These are phyloP conservation scores for Macrophya annulata DNA, from an alignment of 2,888 invertebrate genomes.

Conservation along the genomic window DNA sequence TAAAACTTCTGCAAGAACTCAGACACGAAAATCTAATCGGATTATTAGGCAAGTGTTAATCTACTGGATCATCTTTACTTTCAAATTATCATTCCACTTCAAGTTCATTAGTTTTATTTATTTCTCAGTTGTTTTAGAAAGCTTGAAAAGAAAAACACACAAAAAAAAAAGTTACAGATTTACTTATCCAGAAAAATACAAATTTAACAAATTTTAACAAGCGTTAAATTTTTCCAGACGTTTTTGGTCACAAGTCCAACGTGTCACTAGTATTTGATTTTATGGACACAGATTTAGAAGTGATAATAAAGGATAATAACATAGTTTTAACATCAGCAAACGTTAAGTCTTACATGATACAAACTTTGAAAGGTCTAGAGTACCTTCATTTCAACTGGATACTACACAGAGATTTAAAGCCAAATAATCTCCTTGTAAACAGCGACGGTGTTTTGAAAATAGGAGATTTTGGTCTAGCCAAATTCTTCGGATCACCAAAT, in stretches of 20 bases:
- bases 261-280: conserved; percentile 99
- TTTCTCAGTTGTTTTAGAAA: conserved; percentile 19
- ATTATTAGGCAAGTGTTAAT: conserved; percentile 82
- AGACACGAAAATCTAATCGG: conserved; percentile 97
- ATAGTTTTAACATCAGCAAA: conserved; percentile 95
- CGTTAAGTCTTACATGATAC: conserved; percentile 97
- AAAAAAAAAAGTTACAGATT: neutral
- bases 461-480: conserved; percentile 99
- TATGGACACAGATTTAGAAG: conserved; percentile 99
- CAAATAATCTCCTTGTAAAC: conserved; percentile 98
- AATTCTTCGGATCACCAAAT: conserved; percentile 98
- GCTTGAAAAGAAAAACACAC: neutral
- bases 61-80: neutral
- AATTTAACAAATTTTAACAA: neutral
- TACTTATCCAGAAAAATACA: neutral
- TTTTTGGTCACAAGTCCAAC: conserved; percentile 99
- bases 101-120: conserved; percentile 55
- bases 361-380: conserved; percentile 97
- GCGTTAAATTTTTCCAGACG: conserved; percentile 85
- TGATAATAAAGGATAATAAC: conserved; percentile 92
- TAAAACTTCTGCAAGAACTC: conserved; percentile 97
- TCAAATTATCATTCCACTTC: conserved; percentile 51
- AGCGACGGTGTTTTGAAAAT: conserved; percentile 96
- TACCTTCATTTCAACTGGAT: conserved; percentile 98
- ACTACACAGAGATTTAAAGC: conserved; percentile 98